A percentile compares a stretch with the other conserved stretches of the same genome.
These are phyloP conservation scores for Pomacea maculata DNA, from an alignment of 1,140 invertebrate species.

Conservation along the genomic window DNA sequence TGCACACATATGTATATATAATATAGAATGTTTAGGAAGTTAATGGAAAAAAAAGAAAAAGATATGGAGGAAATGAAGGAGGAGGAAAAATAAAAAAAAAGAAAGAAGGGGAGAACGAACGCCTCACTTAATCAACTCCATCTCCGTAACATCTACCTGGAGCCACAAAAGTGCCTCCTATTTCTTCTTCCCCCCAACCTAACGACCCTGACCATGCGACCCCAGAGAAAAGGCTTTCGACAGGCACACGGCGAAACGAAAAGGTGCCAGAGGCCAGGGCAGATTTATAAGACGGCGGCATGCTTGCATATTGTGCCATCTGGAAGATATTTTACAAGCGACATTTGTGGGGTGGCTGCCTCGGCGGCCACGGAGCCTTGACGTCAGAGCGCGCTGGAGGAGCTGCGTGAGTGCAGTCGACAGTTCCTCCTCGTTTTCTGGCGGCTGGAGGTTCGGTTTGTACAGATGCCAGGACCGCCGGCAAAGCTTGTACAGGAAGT, in stretches of 20 bases:
- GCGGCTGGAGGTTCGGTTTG: no score
- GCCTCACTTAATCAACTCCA: neutral
- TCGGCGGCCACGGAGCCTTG: no score
- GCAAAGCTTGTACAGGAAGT: no score
- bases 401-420: no score
- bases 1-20: conserved; percentile 6
- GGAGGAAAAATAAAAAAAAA: conserved; percentile 10
- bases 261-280: neutral
- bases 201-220: neutral
- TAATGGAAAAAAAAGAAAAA: neutral
- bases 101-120: neutral
- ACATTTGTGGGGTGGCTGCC: no score
- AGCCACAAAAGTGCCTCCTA: no score
- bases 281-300: neutral
- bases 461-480: no score
- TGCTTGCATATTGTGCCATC: no score
- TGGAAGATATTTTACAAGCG: no score
- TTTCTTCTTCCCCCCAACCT: neutral
- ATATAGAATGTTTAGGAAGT: no score
- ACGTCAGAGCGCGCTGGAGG: no score
- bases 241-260: neutral
- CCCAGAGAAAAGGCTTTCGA: neutral
- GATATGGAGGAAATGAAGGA: neutral
- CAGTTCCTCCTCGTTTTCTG: no score
- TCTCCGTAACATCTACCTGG: neutral